Evolutionary conservation across 92 coral and sea anemone genomes (phyloP).

Genomic region (Bergia puertoricense): DNA sequence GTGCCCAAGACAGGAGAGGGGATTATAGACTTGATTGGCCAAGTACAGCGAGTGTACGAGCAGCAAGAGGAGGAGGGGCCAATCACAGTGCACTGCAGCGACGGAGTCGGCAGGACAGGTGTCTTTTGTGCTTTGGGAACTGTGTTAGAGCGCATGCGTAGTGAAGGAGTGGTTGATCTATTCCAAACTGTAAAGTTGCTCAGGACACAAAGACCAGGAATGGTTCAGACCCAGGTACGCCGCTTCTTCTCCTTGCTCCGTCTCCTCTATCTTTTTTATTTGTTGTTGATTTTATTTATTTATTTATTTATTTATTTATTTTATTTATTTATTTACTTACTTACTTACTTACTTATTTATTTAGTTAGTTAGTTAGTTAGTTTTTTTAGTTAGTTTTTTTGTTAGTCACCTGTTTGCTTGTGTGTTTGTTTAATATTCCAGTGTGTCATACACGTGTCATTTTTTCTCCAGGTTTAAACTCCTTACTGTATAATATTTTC

Average conservation of each 20-base stretch:
- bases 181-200: slow-evolving; percentile 95
- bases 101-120: slow-evolving; percentile 95
- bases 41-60: slow-evolving; percentile 85
- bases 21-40: slow-evolving; percentile 92
- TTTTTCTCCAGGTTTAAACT: no score
- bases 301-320: no score
- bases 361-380: no score
- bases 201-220: slow-evolving; percentile 94
- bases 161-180: slow-evolving; percentile 97
- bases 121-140: slow-evolving; percentile 87
- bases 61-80: slow-evolving; percentile 95
- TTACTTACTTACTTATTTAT: no score
- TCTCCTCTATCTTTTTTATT: background rate
- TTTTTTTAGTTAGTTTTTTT: no score
- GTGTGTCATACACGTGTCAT: no score
- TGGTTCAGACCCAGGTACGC: slow-evolving; percentile 95
- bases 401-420: no score
- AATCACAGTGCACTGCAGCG: slow-evolving; percentile 94
- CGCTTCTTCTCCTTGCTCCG: background rate
- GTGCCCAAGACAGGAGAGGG: slow-evolving; percentile 91
- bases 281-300: background rate
- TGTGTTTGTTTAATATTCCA: no score
- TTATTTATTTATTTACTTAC: no score
- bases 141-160: slow-evolving; percentile 98
- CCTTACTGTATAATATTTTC: no score